A percentile compares a stretch with the other conserved stretches of the same genome.
Conservation (phyloP, 2,888 invertebrate genomes). For the Emmelina monodactyla region DNA sequence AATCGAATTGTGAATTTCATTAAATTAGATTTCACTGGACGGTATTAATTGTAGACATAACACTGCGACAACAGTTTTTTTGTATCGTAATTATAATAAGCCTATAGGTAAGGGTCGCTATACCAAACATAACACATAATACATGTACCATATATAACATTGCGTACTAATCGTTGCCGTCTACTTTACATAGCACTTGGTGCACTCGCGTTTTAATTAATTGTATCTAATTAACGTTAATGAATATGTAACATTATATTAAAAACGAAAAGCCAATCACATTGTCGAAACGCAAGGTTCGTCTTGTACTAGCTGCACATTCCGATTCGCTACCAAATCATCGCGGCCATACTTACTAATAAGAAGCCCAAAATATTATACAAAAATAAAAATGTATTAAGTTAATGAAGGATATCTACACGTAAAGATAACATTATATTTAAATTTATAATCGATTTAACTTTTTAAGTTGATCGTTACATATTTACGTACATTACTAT, state of each 20-base stretch:
- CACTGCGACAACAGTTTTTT: constrained; percentile 35
- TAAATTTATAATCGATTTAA: constrained; percentile 25
- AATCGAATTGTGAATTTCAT: constrained; percentile 20
- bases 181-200: constrained; percentile 52
- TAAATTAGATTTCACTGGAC: constrained; percentile 48
- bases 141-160: too few relatives aligned
- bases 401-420: constrained; percentile 18
- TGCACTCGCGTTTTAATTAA: constrained; percentile 41
- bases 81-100: constrained; percentile 19
- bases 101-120: constrained; percentile 29
- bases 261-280: constrained; percentile 48
- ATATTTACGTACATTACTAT: constrained; percentile 46
- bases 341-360: too few relatives aligned
- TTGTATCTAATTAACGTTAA: constrained; percentile 27
- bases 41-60: constrained; percentile 50
- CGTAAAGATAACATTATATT: constrained; percentile 31
- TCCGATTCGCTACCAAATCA: too few relatives aligned
- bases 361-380: neutral
- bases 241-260: constrained; percentile 33
- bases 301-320: too few relatives aligned
- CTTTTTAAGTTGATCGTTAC: constrained; percentile 47
- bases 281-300: constrained; percentile 18
- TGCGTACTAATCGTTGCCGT: constrained; percentile 42
- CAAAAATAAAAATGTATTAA: constrained; percentile 6
- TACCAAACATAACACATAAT: constrained; percentile 25